phyloP scores from a whole-genome alignment of 1,140 invertebrate species.

The Whitmania pigra region DNA sequence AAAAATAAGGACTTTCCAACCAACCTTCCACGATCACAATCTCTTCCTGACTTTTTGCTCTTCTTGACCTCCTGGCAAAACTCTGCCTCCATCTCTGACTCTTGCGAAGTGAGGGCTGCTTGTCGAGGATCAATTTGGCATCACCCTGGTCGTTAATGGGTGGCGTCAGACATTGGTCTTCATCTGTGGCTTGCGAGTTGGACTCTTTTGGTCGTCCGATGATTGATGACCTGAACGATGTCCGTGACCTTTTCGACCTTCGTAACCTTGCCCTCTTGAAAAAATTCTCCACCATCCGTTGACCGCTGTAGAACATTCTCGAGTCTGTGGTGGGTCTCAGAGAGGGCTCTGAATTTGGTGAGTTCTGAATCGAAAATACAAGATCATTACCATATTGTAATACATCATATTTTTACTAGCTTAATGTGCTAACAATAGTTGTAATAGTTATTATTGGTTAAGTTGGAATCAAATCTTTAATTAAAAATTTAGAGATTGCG shows the following conservation, averaged over 20 bases:
- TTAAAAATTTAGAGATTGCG: too few relatives aligned
- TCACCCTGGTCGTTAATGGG: neutral
- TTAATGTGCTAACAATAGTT: neutral
- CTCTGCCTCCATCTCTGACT: neutral
- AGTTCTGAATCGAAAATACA: too few relatives aligned
- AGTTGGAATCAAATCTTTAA: neutral
- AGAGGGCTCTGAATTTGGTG: too few relatives aligned
- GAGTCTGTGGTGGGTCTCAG: too few relatives aligned
- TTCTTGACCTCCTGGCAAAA: neutral
- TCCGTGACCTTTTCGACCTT: neutral
- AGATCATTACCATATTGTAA: too few relatives aligned
- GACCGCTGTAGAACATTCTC: slow-evolving; percentile 8
- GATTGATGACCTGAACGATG: neutral
- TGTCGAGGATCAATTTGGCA: neutral
- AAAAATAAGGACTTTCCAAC: too few relatives aligned
- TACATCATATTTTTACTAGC: too few relatives aligned
- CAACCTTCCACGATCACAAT: too few relatives aligned
- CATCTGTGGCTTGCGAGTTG: neutral
- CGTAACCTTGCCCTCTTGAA: slow-evolving; percentile 14
- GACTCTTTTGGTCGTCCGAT: neutral
- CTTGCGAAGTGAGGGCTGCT: neutral
- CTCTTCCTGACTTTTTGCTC: neutral
- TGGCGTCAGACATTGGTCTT: neutral
- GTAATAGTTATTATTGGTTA: neutral
- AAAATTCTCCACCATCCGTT: slow-evolving; percentile 11